A percentile compares a stretch with the other conserved stretches of the same genome.
phyloP scores from a whole-genome alignment of 2,888 invertebrate species.

The Leucozona laternaria region DNA sequence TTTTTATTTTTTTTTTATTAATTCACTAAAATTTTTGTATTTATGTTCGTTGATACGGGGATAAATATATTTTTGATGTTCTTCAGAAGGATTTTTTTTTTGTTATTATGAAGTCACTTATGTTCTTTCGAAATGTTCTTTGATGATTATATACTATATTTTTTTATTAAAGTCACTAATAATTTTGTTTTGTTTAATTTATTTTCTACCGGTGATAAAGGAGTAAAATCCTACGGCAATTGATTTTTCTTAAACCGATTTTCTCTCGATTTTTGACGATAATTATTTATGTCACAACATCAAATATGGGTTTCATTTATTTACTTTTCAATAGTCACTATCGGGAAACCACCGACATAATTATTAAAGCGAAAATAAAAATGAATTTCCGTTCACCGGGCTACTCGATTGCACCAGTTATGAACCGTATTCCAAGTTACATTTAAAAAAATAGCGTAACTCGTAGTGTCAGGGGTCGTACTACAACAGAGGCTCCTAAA shows the following conservation, averaged over 20 bases:
- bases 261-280: background rate
- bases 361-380: background rate
- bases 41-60: background rate
- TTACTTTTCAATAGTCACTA: background rate
- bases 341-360: no score
- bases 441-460: no score
- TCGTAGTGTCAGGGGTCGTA: no score
- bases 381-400: background rate
- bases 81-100: background rate
- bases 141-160: background rate
- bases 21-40: background rate
- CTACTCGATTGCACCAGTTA: background rate
- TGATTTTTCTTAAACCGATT: no score
- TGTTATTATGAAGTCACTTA: no score
- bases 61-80: background rate
- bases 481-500: no score
- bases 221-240: no score
- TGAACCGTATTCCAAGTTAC: no score
- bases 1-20: no score
- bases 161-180: background rate
- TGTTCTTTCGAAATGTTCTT: background rate
- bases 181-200: background rate
- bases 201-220: background rate
- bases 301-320: background rate
- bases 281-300: constrained; percentile 1